Percentiles rank a stretch among this genome's conserved stretches.
These are phyloP conservation scores for Zosterops lateralis DNA, from an alignment of 2,113 vertebrate genomes.

Conservation along the genomic window DNA sequence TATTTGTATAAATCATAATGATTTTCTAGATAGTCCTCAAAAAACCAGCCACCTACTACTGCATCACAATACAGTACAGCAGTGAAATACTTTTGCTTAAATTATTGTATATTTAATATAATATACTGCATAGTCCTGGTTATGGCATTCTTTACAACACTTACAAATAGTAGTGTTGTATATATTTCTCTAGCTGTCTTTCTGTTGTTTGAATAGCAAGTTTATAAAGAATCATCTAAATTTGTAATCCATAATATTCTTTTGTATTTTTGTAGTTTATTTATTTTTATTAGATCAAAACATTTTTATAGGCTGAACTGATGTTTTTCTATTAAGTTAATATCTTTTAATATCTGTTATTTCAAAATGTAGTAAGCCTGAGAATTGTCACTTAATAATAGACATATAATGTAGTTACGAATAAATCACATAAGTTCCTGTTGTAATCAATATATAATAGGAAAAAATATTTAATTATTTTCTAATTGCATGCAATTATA, in stretches of 20 bases:
- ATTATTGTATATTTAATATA: neutral
- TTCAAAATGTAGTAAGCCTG: neutral
- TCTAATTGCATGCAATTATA: slow-evolving; percentile 35
- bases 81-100: neutral
- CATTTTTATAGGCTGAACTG: neutral
- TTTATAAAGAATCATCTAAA: neutral
- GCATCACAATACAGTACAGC: neutral
- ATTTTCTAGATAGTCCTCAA: neutral
- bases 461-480: slow-evolving; percentile 14
- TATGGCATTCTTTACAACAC: neutral
- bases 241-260: neutral
- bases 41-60: rapidly evolving
- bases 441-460: slow-evolving; percentile 3
- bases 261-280: neutral
- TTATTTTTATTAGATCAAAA: neutral
- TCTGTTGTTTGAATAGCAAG: neutral
- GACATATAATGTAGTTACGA: neutral
- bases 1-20: neutral
- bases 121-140: neutral
- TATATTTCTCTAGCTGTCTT: neutral
- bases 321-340: neutral
- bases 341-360: neutral
- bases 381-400: neutral
- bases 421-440: neutral
- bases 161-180: neutral